Conservation (phyloP, 2,797 vertebrate genomes). For the Sorex maritimensis region DNA sequence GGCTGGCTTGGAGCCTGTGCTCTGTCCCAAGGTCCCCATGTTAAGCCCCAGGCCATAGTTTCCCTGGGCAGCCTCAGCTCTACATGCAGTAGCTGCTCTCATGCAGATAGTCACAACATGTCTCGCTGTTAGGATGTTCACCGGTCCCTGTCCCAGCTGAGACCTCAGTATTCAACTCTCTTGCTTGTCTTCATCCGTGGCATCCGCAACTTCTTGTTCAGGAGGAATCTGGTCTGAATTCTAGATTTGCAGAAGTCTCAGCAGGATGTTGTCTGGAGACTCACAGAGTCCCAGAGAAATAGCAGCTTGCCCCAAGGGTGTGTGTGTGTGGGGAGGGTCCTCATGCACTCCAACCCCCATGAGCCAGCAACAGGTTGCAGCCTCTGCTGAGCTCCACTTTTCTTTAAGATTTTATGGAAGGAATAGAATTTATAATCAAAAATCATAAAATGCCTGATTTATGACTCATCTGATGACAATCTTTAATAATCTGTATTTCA, state of each 20-base stretch:
- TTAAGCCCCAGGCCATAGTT: neutral
- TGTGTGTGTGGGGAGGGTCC: neutral
- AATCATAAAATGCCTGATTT: slow-evolving; percentile 90
- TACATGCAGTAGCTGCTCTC: no score
- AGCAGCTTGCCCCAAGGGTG: neutral
- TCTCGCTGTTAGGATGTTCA: no score
- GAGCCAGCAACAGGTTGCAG: slow-evolving; percentile 46
- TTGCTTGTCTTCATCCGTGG: no score
- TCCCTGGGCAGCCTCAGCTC: neutral
- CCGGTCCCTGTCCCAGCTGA: no score
- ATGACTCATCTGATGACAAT: slow-evolving; percentile 89
- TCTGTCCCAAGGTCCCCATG: no score
- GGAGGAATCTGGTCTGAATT: neutral
- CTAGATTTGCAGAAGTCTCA: neutral
- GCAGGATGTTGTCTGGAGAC: neutral
- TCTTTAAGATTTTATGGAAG: slow-evolving; percentile 89
- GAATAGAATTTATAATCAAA: slow-evolving; percentile 91
- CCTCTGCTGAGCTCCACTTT: slow-evolving; percentile 87
- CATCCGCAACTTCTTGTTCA: neutral
- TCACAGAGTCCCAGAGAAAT: no score
- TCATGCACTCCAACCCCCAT: neutral
- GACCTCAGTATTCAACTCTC: no score
- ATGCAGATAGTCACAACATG: rapidly evolving
- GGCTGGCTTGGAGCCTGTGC: no score
- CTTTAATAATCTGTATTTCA: slow-evolving; percentile 91